A percentile compares a stretch with the other conserved stretches of the same genome.
phyloP scores from a whole-genome alignment of 2,888 invertebrate species.

The Antheraea assamensis region DNA sequence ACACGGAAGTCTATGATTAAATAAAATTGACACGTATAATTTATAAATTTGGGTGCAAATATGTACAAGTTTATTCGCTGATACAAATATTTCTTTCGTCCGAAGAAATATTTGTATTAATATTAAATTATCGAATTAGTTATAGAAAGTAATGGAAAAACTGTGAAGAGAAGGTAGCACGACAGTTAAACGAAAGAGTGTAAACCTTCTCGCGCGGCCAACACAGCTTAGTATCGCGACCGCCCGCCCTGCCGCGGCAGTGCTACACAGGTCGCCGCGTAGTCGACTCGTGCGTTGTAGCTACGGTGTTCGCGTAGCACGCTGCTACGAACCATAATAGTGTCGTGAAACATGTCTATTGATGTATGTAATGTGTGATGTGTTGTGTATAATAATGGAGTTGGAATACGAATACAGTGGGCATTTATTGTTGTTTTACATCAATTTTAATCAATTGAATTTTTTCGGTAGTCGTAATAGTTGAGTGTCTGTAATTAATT shows the following conservation, averaged over 20 bases:
- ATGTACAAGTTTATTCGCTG: not conserved
- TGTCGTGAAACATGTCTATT: conserved; percentile 57
- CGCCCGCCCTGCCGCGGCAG: conserved; percentile 62
- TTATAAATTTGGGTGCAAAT: not conserved
- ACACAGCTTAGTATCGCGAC: conserved; percentile 31
- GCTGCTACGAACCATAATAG: conserved; percentile 50
- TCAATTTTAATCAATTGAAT: conserved; percentile 13
- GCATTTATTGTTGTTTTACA: conserved; percentile 13
- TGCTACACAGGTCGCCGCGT: conserved; percentile 76
- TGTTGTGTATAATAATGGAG: conserved; percentile 33
- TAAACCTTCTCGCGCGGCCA: conserved; percentile 46
- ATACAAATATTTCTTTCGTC: not conserved
- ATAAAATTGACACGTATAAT: no score
- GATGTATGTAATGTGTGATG: conserved; percentile 33
- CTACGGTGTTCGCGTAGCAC: conserved; percentile 44
- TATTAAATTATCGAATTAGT: not conserved
- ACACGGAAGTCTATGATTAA: no score
- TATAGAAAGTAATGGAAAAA: conserved; percentile 47
- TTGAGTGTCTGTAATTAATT: conserved; percentile 20
- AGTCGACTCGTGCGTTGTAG: conserved; percentile 67
- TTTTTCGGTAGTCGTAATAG: conserved; percentile 9
- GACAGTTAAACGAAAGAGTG: conserved; percentile 76
- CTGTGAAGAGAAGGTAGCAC: conserved; percentile 71
- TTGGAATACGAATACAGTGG: conserved; percentile 32
- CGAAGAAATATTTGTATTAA: not conserved